Percentiles rank a stretch among this genome's conserved stretches.
These are phyloP conservation scores for Lophotis ruficrista DNA, from an alignment of 2,113 vertebrate genomes.

Conservation along the genomic window DNA sequence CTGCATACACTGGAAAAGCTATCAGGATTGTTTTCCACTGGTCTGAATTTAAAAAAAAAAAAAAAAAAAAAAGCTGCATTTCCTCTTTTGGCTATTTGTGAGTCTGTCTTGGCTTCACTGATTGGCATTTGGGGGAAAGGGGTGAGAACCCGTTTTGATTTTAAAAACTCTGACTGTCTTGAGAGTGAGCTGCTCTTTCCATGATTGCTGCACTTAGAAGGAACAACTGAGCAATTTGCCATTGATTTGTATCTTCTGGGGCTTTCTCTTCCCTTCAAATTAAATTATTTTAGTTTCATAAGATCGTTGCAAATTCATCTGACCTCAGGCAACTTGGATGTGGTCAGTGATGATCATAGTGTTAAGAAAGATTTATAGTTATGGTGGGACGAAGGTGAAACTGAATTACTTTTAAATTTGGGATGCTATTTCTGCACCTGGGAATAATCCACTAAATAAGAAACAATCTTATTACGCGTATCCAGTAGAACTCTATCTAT, in stretches of 20 bases:
- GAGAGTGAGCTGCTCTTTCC: background rate
- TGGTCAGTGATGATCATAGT: background rate
- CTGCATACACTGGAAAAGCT: background rate
- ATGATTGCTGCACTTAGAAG: background rate
- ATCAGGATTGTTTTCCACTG: background rate
- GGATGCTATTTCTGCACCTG: constrained; percentile 11
- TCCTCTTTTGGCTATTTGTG: background rate
- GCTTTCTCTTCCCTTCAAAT: background rate
- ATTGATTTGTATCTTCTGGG: background rate
- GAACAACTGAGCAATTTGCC: background rate
- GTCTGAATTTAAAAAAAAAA: background rate
- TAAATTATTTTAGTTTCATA: constrained; percentile 19
- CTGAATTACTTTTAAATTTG: constrained; percentile 54
- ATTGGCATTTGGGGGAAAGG: background rate
- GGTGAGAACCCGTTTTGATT: background rate
- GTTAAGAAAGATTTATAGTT: background rate
- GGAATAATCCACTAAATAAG: constrained; percentile 48
- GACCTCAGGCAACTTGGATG: background rate
- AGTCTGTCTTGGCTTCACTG: background rate
- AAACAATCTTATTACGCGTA: background rate
- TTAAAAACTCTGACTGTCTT: background rate
- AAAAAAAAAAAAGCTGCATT: background rate
- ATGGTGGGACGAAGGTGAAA: background rate
- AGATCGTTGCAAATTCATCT: background rate
- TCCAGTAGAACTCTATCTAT: constrained; percentile 9